Conservation (phyloP, 2,113 vertebrate species). For the Pungitius pungitius region DNA sequence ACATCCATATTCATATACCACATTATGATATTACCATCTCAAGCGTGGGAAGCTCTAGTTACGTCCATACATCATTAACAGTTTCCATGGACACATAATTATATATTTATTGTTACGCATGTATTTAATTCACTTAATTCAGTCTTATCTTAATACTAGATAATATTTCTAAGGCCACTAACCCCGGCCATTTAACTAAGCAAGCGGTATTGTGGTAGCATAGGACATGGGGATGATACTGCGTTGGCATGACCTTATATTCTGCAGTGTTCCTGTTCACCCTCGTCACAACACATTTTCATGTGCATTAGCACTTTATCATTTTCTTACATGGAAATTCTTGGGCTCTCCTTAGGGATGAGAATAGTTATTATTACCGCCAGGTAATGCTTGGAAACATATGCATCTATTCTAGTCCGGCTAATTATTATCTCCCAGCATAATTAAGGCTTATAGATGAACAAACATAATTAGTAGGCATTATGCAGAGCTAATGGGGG, state of each 20-base stretch:
- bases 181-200: neutral
- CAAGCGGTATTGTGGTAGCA: neutral
- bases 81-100: neutral
- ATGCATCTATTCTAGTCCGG: constrained; percentile 64
- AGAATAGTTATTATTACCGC: constrained; percentile 62
- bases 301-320: constrained; percentile 21
- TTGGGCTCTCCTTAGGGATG: constrained; percentile 49
- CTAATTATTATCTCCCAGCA: constrained; percentile 78
- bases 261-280: neutral
- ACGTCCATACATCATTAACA: neutral
- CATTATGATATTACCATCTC: neutral
- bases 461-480: constrained; percentile 83
- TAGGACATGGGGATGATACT: neutral
- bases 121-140: no score
- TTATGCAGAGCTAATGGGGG: constrained; percentile 77
- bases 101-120: neutral
- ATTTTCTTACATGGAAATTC: constrained; percentile 28
- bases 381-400: constrained; percentile 64
- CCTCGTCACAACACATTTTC: neutral
- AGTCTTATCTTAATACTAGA: neutral
- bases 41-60: neutral
- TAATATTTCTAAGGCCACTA: neutral
- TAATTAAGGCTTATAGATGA: constrained; percentile 83
- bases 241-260: neutral
- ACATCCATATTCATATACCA: neutral